Evolutionary conservation across 2,113 vertebrate species (phyloP).

Genomic region (Alethe castanea): DNA sequence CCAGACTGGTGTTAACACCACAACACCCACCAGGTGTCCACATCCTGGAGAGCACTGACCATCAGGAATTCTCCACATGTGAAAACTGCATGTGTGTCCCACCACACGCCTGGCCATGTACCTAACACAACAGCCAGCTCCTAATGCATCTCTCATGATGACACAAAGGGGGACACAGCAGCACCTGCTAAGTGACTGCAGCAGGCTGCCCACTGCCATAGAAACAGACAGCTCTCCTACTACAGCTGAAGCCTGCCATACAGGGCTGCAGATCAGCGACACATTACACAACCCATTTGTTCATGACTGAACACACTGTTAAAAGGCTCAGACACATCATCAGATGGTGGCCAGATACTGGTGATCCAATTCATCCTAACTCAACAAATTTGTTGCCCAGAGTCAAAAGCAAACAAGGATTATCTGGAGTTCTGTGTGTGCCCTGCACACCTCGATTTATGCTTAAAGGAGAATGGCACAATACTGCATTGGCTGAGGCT

Average conservation of each 20-base stretch:
- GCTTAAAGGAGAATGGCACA: background rate
- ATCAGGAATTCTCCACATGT: accelerated
- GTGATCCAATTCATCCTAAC: background rate
- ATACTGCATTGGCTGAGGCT: background rate
- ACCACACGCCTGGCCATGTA: accelerated
- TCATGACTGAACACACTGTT: background rate
- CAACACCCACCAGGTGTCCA: background rate
- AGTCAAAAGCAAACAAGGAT: background rate
- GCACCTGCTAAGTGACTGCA: background rate
- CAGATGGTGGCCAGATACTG: background rate
- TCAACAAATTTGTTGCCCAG: background rate
- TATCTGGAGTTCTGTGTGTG: background rate
- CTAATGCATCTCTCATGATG: background rate
- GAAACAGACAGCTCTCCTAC: background rate
- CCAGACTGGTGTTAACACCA: background rate
- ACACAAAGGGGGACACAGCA: background rate
- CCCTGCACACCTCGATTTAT: background rate
- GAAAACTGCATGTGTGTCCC: background rate
- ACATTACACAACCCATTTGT: background rate
- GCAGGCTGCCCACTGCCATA: background rate
- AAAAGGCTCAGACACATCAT: background rate
- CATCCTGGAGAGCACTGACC: background rate
- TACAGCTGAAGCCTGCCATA: background rate
- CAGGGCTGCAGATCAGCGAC: background rate
- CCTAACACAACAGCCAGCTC: background rate